A percentile compares a stretch with the other conserved stretches of the same genome.
These are phyloP conservation scores for Tenthredo notha DNA, from an alignment of 2,888 invertebrate genomes.

Conservation along the genomic window DNA sequence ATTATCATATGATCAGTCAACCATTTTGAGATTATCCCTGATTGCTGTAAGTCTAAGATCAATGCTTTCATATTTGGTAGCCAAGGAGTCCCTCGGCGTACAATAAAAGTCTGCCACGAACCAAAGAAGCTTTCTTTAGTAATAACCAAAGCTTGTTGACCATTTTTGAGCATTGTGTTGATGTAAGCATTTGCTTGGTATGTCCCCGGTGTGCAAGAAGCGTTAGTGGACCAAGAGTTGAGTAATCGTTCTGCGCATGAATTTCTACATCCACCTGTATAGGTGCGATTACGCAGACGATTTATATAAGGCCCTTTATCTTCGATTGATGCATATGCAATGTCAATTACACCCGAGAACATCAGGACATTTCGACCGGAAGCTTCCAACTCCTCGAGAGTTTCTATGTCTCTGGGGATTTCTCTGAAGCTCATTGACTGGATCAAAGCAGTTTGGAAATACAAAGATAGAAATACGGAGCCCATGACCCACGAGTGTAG, in stretches of 20 bases:
- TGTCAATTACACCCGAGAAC: slow-evolving; percentile 13
- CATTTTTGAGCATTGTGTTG: not conserved
- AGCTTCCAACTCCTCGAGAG: slow-evolving; percentile 23
- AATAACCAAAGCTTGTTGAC: not conserved
- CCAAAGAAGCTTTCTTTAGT: slow-evolving; percentile 10
- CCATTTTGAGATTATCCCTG: not conserved
- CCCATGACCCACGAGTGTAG: not conserved
- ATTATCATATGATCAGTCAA: not conserved
- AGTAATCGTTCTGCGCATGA: not conserved
- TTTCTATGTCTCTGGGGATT: slow-evolving; percentile 17
- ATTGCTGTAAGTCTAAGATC: not conserved
- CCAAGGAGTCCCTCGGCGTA: not conserved
- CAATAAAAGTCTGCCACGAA: not conserved
- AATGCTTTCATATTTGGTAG: not conserved
- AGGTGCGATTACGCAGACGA: slow-evolving; percentile 5
- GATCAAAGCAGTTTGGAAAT: slow-evolving; percentile 2
- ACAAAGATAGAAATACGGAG: not conserved
- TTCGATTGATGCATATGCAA: not conserved
- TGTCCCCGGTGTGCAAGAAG: not conserved
- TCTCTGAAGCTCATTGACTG: not conserved
- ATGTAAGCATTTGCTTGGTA: not conserved
- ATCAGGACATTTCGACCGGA: slow-evolving; percentile 1
- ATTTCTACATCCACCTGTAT: not conserved
- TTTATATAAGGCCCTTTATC: not conserved
- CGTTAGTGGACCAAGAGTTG: not conserved